Conservation (phyloP, 92 coral and sea anemone genomes). For the Chrysogorgia sp. region DNA sequence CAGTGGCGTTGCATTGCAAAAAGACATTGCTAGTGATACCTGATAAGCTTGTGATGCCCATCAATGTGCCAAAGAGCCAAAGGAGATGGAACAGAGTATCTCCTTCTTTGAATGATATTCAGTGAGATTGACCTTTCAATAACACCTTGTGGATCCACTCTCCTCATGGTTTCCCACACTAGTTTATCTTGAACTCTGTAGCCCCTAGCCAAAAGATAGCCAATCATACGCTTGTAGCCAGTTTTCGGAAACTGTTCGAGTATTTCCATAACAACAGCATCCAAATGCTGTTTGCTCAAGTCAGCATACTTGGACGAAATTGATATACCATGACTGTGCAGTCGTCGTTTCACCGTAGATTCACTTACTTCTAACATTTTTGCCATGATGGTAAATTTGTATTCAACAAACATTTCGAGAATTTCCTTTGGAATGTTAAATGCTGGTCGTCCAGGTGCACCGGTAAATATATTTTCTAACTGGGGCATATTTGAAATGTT, state of each 20-base stretch:
- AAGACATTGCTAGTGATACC: background rate
- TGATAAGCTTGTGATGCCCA: background rate
- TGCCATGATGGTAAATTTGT: constrained; percentile 51
- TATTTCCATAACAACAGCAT: constrained; percentile 23
- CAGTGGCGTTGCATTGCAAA: background rate
- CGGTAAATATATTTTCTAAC: constrained; percentile 33
- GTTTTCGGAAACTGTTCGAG: constrained; percentile 46
- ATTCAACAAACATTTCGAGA: constrained; percentile 40
- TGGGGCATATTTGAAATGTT: background rate
- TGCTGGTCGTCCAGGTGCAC: constrained; percentile 42
- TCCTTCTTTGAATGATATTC: constrained; percentile 36
- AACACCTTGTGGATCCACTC: constrained; percentile 40
- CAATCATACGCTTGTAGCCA: constrained; percentile 55
- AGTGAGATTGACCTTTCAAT: constrained; percentile 50
- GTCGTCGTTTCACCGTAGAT: constrained; percentile 43
- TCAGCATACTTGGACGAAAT: constrained; percentile 28
- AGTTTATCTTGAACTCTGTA: constrained; percentile 31
- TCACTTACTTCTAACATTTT: constrained; percentile 49
- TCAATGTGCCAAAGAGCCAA: constrained; percentile 30
- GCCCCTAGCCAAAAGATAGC: constrained; percentile 46
- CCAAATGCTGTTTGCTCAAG: constrained; percentile 13
- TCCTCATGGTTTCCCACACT: constrained; percentile 39
- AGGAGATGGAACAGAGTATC: constrained; percentile 35
- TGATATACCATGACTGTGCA: constrained; percentile 17
- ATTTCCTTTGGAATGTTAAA: constrained; percentile 31